A percentile compares a stretch with the other conserved stretches of the same genome.
Conservation (phyloP, 2,797 vertebrate genomes). For the Thaleichthys pacificus region DNA sequence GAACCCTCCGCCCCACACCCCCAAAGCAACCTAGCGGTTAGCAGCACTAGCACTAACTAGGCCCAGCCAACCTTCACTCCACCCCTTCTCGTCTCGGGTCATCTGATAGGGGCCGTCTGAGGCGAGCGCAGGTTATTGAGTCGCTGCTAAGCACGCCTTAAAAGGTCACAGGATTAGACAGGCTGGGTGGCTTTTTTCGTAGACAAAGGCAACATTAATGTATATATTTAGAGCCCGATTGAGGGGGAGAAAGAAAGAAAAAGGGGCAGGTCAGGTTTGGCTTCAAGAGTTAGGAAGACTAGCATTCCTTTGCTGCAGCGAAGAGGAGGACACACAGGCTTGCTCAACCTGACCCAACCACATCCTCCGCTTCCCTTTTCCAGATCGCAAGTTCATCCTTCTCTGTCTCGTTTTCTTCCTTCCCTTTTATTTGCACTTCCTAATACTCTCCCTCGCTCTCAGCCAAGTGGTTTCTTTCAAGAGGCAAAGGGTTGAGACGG, state of each 20-base stretch:
- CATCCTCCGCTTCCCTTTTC: slow-evolving; percentile 28
- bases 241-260: slow-evolving; percentile 23
- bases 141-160: slow-evolving; percentile 66
- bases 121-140: slow-evolving; percentile 70
- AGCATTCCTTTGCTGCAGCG: slow-evolving; percentile 40
- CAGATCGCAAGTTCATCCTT: slow-evolving; percentile 31
- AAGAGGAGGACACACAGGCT: slow-evolving; percentile 36
- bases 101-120: slow-evolving; percentile 70
- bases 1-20: slow-evolving; percentile 57
- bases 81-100: slow-evolving; percentile 73
- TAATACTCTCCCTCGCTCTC: slow-evolving; percentile 4
- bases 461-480: slow-evolving; percentile 11
- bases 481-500: slow-evolving; percentile 10
- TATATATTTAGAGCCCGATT: slow-evolving; percentile 40
- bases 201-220: slow-evolving; percentile 34
- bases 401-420: slow-evolving; percentile 20
- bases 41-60: slow-evolving; percentile 62
- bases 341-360: slow-evolving; percentile 33
- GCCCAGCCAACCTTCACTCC: slow-evolving; percentile 50
- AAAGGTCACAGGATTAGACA: slow-evolving; percentile 75
- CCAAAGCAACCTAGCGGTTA: slow-evolving; percentile 64
- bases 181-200: slow-evolving; percentile 13
- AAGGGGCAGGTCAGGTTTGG: slow-evolving; percentile 13
- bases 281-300: slow-evolving; percentile 30
- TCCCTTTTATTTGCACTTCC: slow-evolving; percentile 5